Evolutionary conservation across 2,888 invertebrate species (phyloP).

Genomic region (Temnothorax unifasciatus): DNA sequence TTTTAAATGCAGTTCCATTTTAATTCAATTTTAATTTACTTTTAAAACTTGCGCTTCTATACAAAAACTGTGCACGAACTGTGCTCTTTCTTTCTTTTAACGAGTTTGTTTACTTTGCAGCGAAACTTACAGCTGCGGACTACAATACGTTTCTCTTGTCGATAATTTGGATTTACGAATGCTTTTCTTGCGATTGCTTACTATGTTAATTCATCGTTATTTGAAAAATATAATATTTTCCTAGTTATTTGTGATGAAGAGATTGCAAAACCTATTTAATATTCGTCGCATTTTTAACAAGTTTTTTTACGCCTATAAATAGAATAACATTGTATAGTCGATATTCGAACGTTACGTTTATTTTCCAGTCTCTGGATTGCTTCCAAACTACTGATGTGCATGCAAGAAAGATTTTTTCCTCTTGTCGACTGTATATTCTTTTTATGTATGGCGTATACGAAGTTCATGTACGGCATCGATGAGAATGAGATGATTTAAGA

Average conservation of each 20-base stretch:
- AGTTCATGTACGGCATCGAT: background rate
- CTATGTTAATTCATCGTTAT: slow-evolving; percentile 54
- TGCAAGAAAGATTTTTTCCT: background rate
- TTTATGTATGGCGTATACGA: background rate
- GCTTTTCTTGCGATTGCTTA: slow-evolving; percentile 20
- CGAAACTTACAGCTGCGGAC: slow-evolving; percentile 50
- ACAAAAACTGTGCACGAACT: slow-evolving; percentile 19
- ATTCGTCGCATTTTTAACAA: slow-evolving; percentile 5
- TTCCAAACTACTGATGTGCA: background rate
- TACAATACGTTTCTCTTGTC: slow-evolving; percentile 24
- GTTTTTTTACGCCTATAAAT: background rate
- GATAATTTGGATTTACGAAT: slow-evolving; percentile 68
- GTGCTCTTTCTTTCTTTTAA: slow-evolving; percentile 12
- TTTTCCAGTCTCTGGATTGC: background rate
- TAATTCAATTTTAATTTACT: background rate
- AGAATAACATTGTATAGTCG: background rate
- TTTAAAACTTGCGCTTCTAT: background rate
- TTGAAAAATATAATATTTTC: slow-evolving; percentile 58
- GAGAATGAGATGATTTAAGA: slow-evolving; percentile 35
- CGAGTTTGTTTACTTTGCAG: slow-evolving; percentile 53
- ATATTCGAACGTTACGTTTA: background rate
- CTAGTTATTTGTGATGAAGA: slow-evolving; percentile 20
- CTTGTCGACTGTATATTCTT: background rate
- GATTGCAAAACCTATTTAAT: background rate
- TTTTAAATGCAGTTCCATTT: background rate